Evolutionary conservation across 1,140 invertebrate genomes (phyloP).

Genomic region (Cataglyphis hispanica): DNA sequence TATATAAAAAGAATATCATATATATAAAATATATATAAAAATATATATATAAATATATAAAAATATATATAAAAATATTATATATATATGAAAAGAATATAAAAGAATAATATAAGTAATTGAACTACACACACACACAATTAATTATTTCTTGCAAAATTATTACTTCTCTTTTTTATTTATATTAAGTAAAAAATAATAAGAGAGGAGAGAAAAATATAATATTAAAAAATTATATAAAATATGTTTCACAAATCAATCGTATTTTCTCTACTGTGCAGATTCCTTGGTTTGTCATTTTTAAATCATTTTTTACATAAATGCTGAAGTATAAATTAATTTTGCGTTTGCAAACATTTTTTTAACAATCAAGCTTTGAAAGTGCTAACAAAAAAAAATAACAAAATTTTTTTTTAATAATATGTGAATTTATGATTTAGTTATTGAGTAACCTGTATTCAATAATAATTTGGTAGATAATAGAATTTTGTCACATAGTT

Average conservation of each 20-base stretch:
- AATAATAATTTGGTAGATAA: background rate
- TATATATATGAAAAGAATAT: no score
- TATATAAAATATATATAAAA: no score
- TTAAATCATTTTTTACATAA: background rate
- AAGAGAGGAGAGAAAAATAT: background rate
- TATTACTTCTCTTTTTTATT: background rate
- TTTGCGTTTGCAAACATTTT: background rate
- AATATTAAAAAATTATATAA: conserved; percentile 9
- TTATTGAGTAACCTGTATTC: background rate
- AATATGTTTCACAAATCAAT: background rate
- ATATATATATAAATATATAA: no score
- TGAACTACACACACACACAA: no score
- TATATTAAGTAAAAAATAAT: background rate
- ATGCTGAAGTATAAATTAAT: background rate
- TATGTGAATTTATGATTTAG: no score
- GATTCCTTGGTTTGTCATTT: background rate
- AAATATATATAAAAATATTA: no score
- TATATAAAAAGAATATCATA: no score
- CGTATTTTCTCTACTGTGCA: no score
- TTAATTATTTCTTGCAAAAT: background rate
- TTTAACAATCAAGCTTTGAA: background rate
- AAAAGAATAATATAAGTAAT: background rate
- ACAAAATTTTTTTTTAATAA: background rate
- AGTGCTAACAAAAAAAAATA: background rate
- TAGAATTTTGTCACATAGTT: background rate